Base-by-base conservation (phyloP, 2,797 vertebrate species). In the Typhlichthys eigenmanni region DNA sequence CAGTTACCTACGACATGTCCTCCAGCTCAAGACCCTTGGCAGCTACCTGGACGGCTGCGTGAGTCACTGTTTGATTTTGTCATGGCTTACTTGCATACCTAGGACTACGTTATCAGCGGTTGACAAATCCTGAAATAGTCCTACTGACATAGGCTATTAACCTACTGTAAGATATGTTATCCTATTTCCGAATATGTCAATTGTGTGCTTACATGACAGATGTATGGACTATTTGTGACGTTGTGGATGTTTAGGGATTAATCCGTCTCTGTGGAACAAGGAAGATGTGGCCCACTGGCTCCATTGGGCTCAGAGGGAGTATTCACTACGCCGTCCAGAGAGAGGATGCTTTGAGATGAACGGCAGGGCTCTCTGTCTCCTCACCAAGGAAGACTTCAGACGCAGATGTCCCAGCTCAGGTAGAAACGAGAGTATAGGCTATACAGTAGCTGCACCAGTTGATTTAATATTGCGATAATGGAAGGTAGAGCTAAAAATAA, bases 341-440 rank as follows among this genome's bases (percentile, higher is more conserved):
- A 85, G 86, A 34, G 90, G 84, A 2, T 87, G 59, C 60, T 98
- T 98, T n/a, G 89, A 95, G 76, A 95, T 98, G 96, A 96, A 97
- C 0, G 95, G 96, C 54, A 93, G 92, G 66, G 95, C 95, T 1
- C 76, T 97, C 48, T 96, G 95, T 64, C 92, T 96, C 66, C 94
- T 98, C 83, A 97, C 95, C 64, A 98, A 98, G 76, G 94, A 95
- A 0, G 96, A 98, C 85, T 98, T 98, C 88, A 92, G 94, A 66
- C 75, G 88, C 19, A 91, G 96, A 29, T 95, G 94, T 17, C 96
- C 95, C 0, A 92, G 89, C 80, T 96, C 96, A 91, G 96, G 95
- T 98, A 19, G 62, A n/a, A 45, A 69, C 45, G 0, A 48, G 13
- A 19, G 5, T 48, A 5, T 13, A 1, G 14, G 8, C n/a, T 56